These are phyloP conservation scores for Lithophane leautieri DNA, from an alignment of 2,888 invertebrate species.

Conservation along the genomic window DNA sequence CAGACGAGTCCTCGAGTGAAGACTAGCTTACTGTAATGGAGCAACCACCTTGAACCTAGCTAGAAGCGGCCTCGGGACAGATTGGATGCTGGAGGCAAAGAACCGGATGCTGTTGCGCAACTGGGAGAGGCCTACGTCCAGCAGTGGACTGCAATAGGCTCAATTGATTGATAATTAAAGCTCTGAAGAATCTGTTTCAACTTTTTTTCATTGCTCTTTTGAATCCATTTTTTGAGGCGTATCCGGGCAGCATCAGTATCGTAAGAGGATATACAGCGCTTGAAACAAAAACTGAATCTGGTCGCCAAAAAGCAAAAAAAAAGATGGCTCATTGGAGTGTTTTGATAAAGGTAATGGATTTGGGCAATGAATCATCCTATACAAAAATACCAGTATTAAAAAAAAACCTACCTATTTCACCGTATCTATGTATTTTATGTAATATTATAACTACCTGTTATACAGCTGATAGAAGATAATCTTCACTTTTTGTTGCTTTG, in stretches of 20 bases:
- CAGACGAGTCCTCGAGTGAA: too few species aligned
- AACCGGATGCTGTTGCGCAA: not conserved
- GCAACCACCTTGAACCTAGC: not conserved
- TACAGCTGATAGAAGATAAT: conserved; percentile 31
- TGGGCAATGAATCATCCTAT: conserved; percentile 10
- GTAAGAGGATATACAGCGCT: not conserved
- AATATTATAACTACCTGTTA: conserved; percentile 4
- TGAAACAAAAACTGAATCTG: conserved; percentile 1
- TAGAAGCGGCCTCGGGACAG: not conserved
- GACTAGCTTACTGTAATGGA: not conserved
- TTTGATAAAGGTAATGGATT: conserved; percentile 14
- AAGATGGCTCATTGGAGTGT: not conserved
- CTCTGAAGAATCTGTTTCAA: not conserved
- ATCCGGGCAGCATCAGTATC: not conserved
- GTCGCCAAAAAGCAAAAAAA: not conserved
- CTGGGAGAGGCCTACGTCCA: not conserved
- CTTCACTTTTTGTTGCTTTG: conserved; percentile 32
- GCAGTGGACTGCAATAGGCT: not conserved
- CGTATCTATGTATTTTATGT: not conserved
- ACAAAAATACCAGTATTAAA: not conserved
- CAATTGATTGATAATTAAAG: not conserved
- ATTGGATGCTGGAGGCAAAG: too few species aligned
- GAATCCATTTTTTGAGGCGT: not conserved
- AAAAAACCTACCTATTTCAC: not conserved
- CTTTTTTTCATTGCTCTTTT: not conserved